These are phyloP conservation scores for Aegithalos caudatus DNA, from an alignment of 2,113 vertebrate species.

Conservation along the genomic window DNA sequence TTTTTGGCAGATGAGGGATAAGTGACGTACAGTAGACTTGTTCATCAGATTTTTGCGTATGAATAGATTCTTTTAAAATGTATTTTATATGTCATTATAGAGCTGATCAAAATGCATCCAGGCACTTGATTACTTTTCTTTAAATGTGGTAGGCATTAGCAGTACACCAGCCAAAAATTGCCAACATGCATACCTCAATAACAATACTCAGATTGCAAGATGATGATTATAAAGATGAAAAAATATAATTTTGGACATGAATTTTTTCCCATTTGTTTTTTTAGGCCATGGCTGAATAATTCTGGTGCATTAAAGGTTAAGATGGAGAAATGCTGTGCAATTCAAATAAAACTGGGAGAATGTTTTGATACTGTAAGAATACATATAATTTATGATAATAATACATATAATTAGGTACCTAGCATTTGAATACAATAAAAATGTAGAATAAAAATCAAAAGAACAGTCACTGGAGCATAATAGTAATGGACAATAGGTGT, in stretches of 20 bases:
- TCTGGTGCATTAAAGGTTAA: neutral
- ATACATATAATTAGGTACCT: neutral
- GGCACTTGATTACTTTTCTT: neutral
- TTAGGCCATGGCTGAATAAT: neutral
- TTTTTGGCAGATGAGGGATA: conserved; percentile 1
- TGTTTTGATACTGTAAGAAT: neutral
- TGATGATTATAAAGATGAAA: neutral
- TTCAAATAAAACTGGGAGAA: neutral
- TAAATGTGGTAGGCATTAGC: neutral
- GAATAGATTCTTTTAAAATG: neutral
- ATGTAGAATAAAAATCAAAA: neutral
- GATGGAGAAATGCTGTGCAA: neutral
- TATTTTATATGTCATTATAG: neutral
- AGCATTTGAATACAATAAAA: neutral
- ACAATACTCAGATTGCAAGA: neutral
- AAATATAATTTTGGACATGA: neutral
- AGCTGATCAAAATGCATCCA: neutral
- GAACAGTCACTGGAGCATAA: neutral
- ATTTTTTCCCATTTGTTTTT: neutral
- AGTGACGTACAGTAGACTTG: neutral
- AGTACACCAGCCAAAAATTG: neutral
- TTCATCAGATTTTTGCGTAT: neutral
- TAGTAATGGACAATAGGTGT: neutral
- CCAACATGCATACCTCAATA: neutral
- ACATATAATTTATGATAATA: neutral